A percentile compares a stretch with the other conserved stretches of the same genome.
phyloP scores from a whole-genome alignment of 2,113 vertebrate species.

The Hemibagrus wyckioides region DNA sequence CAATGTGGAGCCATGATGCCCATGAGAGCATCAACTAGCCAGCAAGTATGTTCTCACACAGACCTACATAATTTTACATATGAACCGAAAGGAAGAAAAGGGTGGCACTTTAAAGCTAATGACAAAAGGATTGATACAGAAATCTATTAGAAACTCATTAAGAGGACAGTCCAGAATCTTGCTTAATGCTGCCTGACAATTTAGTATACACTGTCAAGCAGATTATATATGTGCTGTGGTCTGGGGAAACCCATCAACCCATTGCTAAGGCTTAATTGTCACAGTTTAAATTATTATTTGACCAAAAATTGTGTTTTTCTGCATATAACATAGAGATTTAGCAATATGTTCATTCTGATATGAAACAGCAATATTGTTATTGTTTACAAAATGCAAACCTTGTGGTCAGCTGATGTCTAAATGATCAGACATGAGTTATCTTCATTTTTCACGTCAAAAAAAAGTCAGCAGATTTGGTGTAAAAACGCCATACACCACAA shows the following conservation, averaged over 20 bases:
- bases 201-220: background rate
- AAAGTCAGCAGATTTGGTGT: background rate
- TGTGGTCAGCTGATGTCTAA: no score
- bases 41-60: constrained; percentile 4
- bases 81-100: background rate
- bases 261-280: background rate
- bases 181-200: constrained; percentile 2
- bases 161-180: background rate
- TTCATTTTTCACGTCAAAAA: background rate
- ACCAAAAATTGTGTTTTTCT: background rate
- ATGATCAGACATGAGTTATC: background rate
- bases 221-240: background rate
- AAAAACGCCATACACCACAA: background rate
- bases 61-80: background rate
- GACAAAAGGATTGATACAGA: background rate
- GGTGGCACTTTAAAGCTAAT: background rate
- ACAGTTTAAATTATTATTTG: background rate
- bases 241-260: background rate
- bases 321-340: background rate
- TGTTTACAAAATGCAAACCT: no score
- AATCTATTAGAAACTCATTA: constrained; percentile 18
- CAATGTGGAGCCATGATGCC: constrained; percentile 1
- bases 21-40: constrained; percentile 10
- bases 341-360: background rate
- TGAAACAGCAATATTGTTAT: no score